These are phyloP conservation scores for Eulemur rubriventer DNA, from an alignment of 2,797 vertebrate species.

Conservation along the genomic window DNA sequence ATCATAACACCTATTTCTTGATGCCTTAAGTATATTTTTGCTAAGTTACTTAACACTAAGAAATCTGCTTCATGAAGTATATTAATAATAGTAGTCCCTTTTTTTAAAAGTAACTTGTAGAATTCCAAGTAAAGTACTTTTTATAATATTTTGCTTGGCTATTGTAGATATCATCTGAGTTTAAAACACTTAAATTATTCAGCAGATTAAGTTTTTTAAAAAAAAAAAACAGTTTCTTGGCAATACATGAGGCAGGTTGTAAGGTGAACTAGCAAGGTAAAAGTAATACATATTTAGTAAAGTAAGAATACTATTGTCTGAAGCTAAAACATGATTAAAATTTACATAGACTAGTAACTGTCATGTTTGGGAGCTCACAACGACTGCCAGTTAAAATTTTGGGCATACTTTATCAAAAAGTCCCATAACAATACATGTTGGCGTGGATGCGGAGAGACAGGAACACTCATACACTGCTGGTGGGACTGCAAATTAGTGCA, in stretches of 20 bases:
- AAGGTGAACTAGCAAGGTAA: slow-evolving; percentile 46
- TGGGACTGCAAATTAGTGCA: no score
- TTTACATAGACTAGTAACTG: not conserved
- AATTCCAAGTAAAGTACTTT: slow-evolving; percentile 57
- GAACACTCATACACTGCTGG: no score
- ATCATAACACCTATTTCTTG: not conserved
- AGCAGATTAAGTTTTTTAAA: slow-evolving; percentile 17
- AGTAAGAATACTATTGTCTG: slow-evolving; percentile 12
- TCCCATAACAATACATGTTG: no score
- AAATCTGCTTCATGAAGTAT: slow-evolving; percentile 39
- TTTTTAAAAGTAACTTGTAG: slow-evolving; percentile 29
- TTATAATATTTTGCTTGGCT: slow-evolving; percentile 63
- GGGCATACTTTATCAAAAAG: not conserved
- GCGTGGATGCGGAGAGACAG: no score
- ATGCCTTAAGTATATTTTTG: slow-evolving; percentile 41
- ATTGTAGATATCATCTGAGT: slow-evolving; percentile 1
- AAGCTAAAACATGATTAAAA: slow-evolving; percentile 40
- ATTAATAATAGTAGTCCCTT: not conserved
- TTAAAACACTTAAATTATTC: slow-evolving; percentile 60
- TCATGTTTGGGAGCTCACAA: not conserved
- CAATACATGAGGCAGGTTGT: slow-evolving; percentile 43
- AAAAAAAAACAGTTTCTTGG: slow-evolving; percentile 52
- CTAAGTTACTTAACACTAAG: slow-evolving; percentile 37
- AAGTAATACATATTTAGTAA: slow-evolving; percentile 8
- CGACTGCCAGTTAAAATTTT: not conserved